A percentile compares a stretch with the other conserved stretches of the same genome.
These are phyloP conservation scores for Sebastes baramenuke DNA, from an alignment of 2,797 vertebrate species.

Conservation along the genomic window DNA sequence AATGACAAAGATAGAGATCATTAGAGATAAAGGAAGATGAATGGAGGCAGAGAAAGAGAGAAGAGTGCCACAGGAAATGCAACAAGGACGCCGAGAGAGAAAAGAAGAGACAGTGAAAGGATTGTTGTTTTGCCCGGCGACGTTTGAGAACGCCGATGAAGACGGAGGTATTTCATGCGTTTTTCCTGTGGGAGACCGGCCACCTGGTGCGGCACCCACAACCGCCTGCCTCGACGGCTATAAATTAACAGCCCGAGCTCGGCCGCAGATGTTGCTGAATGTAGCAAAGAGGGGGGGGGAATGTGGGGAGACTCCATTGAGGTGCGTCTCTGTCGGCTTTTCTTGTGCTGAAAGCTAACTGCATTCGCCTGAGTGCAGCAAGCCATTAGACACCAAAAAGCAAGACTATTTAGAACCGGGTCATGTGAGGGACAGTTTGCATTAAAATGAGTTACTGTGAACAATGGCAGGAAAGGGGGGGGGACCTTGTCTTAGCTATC, in stretches of 20 bases:
- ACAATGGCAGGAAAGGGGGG: conserved; percentile 66
- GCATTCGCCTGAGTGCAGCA: not conserved
- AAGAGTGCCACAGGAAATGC: not conserved
- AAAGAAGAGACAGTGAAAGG: not conserved
- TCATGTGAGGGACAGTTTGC: conserved; percentile 2
- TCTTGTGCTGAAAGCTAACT: not conserved
- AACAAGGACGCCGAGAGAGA: not conserved
- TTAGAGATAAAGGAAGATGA: conserved; percentile 4
- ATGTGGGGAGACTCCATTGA: not conserved
- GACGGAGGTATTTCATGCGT: conserved; percentile 30
- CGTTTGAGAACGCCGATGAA: conserved; percentile 11
- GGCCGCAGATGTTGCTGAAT: conserved; percentile 45
- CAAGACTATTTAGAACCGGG: not conserved
- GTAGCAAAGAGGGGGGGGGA: not conserved
- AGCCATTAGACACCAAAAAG: not conserved
- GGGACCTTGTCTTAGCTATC: conserved; percentile 21
- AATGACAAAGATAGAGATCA: not conserved
- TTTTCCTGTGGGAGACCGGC: conserved; percentile 49
- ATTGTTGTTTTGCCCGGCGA: conserved; percentile 4
- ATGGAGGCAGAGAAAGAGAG: not conserved
- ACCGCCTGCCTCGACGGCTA: conserved; percentile 18
- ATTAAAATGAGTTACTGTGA: conserved; percentile 21
- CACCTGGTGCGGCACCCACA: conserved; percentile 53
- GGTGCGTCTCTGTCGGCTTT: not conserved
- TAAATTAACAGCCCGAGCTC: conserved; percentile 30